A percentile compares a stretch with the other conserved stretches of the same genome.
Conservation (phyloP, 1,140 invertebrate species). For the Phocides pigmalion region DNA sequence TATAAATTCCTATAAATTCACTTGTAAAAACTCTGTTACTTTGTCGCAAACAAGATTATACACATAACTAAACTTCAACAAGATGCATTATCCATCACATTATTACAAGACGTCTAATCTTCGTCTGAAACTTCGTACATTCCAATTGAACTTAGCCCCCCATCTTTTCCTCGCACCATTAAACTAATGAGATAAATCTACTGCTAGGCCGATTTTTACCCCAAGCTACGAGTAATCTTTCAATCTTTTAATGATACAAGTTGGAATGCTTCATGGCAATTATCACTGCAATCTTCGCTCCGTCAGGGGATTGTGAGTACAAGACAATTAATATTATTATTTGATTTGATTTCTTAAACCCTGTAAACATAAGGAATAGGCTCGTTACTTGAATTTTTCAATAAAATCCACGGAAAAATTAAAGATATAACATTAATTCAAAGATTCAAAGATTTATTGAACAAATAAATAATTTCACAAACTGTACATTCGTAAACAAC, state of each 20-base stretch:
- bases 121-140: slow-evolving; percentile 14
- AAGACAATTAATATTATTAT: slow-evolving; percentile 11
- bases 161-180: slow-evolving; percentile 59
- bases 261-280: slow-evolving; percentile 52
- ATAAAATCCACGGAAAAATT: too few relatives aligned
- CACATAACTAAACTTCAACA: not conserved
- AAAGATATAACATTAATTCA: too few relatives aligned
- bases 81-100: slow-evolving; percentile 6
- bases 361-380: too few relatives aligned
- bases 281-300: slow-evolving; percentile 53
- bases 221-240: slow-evolving; percentile 71
- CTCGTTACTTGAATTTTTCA: too few relatives aligned
- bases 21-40: too few relatives aligned
- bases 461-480: too few relatives aligned
- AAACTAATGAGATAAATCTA: slow-evolving; percentile 78
- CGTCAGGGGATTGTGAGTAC: not conserved
- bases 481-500: too few relatives aligned
- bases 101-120: slow-evolving; percentile 5
- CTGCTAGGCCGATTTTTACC: slow-evolving; percentile 61
- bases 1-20: too few relatives aligned
- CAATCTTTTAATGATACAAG: slow-evolving; percentile 79
- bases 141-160: slow-evolving; percentile 34
- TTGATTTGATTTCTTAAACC: slow-evolving; percentile 14
- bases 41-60: not conserved
- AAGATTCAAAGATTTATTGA: too few relatives aligned